These are phyloP conservation scores for Sicus ferrugineus DNA, from an alignment of 2,888 invertebrate genomes.

Conservation along the genomic window DNA sequence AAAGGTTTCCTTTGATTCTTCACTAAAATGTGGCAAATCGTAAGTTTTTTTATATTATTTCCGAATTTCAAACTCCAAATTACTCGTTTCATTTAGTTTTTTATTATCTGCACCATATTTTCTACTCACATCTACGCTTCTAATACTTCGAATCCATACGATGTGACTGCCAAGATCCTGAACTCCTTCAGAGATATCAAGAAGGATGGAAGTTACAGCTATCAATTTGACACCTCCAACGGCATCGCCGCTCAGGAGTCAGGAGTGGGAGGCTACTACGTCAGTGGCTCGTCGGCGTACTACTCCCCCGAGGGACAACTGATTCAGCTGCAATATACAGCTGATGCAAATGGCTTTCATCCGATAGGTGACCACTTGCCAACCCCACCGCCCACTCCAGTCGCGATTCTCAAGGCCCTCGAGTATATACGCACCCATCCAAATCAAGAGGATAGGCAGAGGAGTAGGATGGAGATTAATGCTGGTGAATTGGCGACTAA, in stretches of 20 bases:
- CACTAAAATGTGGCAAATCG: constrained; percentile 1
- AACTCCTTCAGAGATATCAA: constrained; percentile 62
- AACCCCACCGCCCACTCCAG: constrained; percentile 62
- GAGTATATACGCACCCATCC: constrained; percentile 61
- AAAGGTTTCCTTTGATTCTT: background rate
- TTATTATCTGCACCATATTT: constrained; percentile 46
- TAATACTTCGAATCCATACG: constrained; percentile 53
- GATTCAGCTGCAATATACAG: constrained; percentile 65
- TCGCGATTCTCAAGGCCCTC: constrained; percentile 55
- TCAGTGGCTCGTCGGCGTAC: constrained; percentile 68
- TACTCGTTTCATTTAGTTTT: background rate
- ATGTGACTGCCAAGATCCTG: constrained; percentile 55
- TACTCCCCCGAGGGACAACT: constrained; percentile 67
- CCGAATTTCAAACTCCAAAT: too few relatives aligned
- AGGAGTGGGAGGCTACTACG: constrained; percentile 68
- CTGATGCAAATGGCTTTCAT: constrained; percentile 70
- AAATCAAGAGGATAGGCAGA: constrained; percentile 52
- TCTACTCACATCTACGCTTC: constrained; percentile 49
- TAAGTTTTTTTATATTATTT: background rate
- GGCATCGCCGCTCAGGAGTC: constrained; percentile 69
- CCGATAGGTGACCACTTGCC: constrained; percentile 64
- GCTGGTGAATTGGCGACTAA: too few relatives aligned
- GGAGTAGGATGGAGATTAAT: too few relatives aligned
- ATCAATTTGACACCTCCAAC: constrained; percentile 68
- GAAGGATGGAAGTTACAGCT: constrained; percentile 65